A percentile compares a stretch with the other conserved stretches of the same genome.
Conservation (phyloP, 2,888 invertebrate species). For the Eupithecia abbreviata region DNA sequence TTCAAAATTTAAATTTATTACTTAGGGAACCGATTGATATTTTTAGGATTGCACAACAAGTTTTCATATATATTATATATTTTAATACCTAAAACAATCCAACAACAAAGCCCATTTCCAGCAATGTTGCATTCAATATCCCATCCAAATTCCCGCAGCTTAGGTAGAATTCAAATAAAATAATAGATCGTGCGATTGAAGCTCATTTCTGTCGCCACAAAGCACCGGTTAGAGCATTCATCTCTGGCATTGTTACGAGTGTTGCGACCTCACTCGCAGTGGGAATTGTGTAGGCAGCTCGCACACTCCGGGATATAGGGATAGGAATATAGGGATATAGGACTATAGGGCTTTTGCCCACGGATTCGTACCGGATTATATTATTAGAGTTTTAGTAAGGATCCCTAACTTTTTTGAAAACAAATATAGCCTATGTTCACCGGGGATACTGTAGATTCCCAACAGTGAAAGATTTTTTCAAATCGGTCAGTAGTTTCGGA, state of each 20-base stretch:
- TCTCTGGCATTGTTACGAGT: slow-evolving; percentile 31
- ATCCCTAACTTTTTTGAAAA: too few relatives aligned
- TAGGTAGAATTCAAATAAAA: slow-evolving; percentile 15
- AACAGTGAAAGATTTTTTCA: too few relatives aligned
- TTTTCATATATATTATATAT: too few relatives aligned
- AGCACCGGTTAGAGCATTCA: slow-evolving; percentile 36
- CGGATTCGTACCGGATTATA: too few relatives aligned
- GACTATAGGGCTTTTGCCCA: background rate
- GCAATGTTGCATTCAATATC: background rate
- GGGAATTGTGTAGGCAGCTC: background rate
- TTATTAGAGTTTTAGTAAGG: too few relatives aligned
- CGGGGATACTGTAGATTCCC: too few relatives aligned
- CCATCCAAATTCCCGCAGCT: slow-evolving; percentile 16
- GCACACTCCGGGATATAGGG: background rate
- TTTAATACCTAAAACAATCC: background rate
- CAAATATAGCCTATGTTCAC: too few relatives aligned
- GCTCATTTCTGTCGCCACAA: slow-evolving; percentile 40
- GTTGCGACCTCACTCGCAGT: slow-evolving; percentile 25
- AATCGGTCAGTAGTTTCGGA: too few relatives aligned
- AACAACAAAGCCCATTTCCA: background rate
- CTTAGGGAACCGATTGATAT: too few relatives aligned
- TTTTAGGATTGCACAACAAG: too few relatives aligned
- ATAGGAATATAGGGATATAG: too few relatives aligned
- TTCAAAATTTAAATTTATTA: too few relatives aligned
- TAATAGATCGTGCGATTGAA: slow-evolving; percentile 25